These are phyloP conservation scores for Meiosimyza platycephala DNA, from an alignment of 2,888 invertebrate species.

Conservation along the genomic window DNA sequence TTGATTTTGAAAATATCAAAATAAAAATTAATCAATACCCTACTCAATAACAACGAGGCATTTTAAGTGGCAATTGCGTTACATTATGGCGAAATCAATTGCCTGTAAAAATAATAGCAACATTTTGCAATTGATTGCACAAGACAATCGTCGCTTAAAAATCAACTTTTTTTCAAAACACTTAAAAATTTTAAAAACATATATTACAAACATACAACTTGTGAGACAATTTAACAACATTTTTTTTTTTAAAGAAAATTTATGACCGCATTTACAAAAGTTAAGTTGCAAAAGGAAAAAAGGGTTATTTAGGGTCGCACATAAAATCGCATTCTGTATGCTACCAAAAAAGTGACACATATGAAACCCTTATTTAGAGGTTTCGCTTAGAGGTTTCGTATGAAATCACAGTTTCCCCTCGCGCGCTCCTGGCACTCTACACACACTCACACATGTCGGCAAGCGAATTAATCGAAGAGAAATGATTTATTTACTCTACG, in stretches of 20 bases:
- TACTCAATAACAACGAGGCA: background rate
- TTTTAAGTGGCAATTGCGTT: conserved; percentile 30
- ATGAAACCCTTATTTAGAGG: conserved; percentile 30
- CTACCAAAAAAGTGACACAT: conserved; percentile 29
- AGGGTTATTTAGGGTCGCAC: conserved; percentile 1
- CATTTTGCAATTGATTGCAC: conserved; percentile 23
- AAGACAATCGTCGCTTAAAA: background rate
- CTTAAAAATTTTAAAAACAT: conserved; percentile 25
- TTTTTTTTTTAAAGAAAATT: conserved; percentile 11
- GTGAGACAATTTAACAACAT: conserved; percentile 13
- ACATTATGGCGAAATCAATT: conserved; percentile 9
- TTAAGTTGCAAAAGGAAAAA: background rate
- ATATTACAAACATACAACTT: background rate
- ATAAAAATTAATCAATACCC: conserved; percentile 58
- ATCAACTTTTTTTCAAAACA: conserved; percentile 14
- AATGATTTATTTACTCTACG: conserved; percentile 66
- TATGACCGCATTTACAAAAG: conserved; percentile 4
- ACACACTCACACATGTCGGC: conserved; percentile 63
- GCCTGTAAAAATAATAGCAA: conserved; percentile 29
- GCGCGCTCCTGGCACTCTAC: background rate
- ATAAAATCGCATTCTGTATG: conserved; percentile 34
- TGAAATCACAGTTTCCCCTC: background rate
- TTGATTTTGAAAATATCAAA: conserved; percentile 58
- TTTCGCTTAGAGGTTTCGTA: conserved; percentile 11
- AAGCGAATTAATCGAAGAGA: conserved; percentile 68